Evolutionary conservation across 2,797 vertebrate species (phyloP), one percentile per base, ranked within the genome.

Genomic region (Octomys mimax): DNA sequence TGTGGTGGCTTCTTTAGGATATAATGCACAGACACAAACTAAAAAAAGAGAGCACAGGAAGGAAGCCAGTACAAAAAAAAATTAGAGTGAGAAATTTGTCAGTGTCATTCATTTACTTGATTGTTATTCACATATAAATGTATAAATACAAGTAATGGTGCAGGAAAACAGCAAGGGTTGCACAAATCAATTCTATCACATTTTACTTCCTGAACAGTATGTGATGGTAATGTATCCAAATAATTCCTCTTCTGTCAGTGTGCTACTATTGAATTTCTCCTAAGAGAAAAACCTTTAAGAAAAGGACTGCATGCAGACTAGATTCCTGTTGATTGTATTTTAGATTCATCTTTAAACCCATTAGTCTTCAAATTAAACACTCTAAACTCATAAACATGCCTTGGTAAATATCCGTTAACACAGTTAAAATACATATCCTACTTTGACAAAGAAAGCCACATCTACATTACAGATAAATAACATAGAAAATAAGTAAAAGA

Each of bases 181-280:
- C 96, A 85, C 94, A 81, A 97, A 98, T 98, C 97, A 98, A 96
- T 97, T 97, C 71, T 33, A 97, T 98, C 97, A 97, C 80, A 92
- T 88, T 97, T 97, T 97, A 84, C 90, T 97, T 86, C 89, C 86
- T 96, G 89, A 87, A 18, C 93, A 52, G 73, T 75, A 12, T 3
- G 84, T 42, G 57, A 83, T 93, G 68, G 62, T 71, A 86, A 90
- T 89, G 95, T 87, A 97, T 96, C 96, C 96, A 77, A 86, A 75
- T 59, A 96, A 73, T 96, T 85, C 89, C 94, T 93, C 85, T 96
- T 96, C 93, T 95, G 61, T 95, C 97, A 96, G 31, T 36, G 80
- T 89, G 94, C 82, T 0, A 0, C 94, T 97, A 86, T 96, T 97
- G 97, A 98, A 98, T 98, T 97, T 89, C 82, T 97, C 84, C 39